Evolutionary conservation across 2,113 vertebrate genomes (phyloP), one percentile per base, ranked within the genome.

Genomic region (Artemisiospiza belli): DNA sequence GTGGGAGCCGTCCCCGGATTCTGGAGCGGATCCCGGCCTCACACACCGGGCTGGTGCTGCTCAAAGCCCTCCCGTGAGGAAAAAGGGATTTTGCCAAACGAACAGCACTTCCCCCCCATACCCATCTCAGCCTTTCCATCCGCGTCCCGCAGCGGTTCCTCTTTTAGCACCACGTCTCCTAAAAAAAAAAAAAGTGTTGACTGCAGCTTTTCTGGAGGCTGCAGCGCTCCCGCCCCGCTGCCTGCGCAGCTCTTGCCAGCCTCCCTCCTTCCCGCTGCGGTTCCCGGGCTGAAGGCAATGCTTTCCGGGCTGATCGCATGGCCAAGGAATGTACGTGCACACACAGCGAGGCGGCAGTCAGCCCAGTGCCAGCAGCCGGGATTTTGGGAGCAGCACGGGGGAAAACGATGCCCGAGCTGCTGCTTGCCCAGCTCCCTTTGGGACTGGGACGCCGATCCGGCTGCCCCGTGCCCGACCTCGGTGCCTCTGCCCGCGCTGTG

Each of bases 201-300:
- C 57, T 87, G 90, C 85, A 91, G 92, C 85, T 91, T 88, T 92
- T 83, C 89, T 69, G 83, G 93, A 94, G 94, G 93, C 96, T 88
- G 94, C 91, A 68, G 94, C 4, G 1, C 78, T 81, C 87, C n/a
- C 25, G 1, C 8, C 8, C 46, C 16, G 1, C 46, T 35, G 61
- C 9, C 33, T 7, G 30, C 82, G 31, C 47, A 39, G 80, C 75
- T 83, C 83, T 75, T 91, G 87, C 90, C 55, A 8, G 9, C 30
- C 81, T 81, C 83, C 30, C 81, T 81, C 83, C 83, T 80, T 82
- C 86, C 92, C 41, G 8, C 66, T 10, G 82, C 19, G 5, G 54
- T 44, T 55, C 91, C 55, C 2, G 11, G 84, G 92, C 90, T 79
- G 33, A 70, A 49, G 8, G 74, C 82, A 37, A 78, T 82, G 74